Evolutionary conservation across 2,797 vertebrate genomes (phyloP), one percentile per base, ranked within the genome.

Genomic region (Fratercula arctica): DNA sequence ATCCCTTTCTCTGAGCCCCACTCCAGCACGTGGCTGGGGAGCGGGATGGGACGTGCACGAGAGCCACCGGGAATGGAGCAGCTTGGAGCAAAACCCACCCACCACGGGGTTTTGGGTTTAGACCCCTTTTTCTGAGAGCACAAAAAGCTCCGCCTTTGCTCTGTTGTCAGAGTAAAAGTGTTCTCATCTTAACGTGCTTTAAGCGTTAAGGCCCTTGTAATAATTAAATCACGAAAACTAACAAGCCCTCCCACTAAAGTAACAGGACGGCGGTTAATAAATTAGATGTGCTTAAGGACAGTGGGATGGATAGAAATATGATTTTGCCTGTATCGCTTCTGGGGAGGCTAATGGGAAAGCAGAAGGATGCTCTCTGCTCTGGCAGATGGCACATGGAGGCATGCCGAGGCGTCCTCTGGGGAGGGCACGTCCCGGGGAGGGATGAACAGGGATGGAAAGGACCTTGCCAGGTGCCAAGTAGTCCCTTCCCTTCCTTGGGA

Each of bases 1-100:
- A 35, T 20, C 60, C 46, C 64, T 60, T 56, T 10, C 75, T 56
- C 54, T 8, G 1, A 11, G 45, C 8, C 9, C 3, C 4, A 8
- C 53, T 82, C 64, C 60, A 23, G 78, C 92, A 75, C 29, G 3
- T 37, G 90, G 56, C 56, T 35, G 80, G 66, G 67, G 79, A 91
- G 46, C 0, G 0, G 81, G 57, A 43, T 35, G 1, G 0, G 29
- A n/a, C 0, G 0, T 18, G 89, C 16, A 7, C 0, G 0, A 28
- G 28, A 70, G 50, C 43, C 41, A 2, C 29, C 1, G 41, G 23
- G 21, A 29, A 16, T 3, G 48, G 77, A 64, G 46, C 41, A 21
- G 39, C 33, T 45, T 57, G 80, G 20, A 39, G 60, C 53, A 80
- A 50, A 50, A 57, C 6, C 11, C 31, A 24, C 31, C 37, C 9